These are phyloP conservation scores for Lophotis ruficrista DNA, from an alignment of 2,113 vertebrate species.

Conservation along the genomic window DNA sequence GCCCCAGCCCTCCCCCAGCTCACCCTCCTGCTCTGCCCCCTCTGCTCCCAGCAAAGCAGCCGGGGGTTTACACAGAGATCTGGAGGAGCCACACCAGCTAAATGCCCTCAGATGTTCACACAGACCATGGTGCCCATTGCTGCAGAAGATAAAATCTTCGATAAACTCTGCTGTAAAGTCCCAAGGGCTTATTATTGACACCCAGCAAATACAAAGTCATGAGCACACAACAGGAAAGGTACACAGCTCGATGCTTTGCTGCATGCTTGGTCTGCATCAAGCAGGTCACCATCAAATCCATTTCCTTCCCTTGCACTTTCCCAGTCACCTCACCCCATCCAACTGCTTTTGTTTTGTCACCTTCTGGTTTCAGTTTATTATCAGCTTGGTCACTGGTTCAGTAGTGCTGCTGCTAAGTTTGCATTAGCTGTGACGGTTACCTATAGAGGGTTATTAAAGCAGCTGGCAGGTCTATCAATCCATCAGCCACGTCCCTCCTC, in stretches of 20 bases:
- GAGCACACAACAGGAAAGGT: neutral
- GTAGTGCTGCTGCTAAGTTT: neutral
- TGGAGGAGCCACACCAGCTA: neutral
- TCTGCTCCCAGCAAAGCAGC: neutral
- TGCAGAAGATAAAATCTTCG: neutral
- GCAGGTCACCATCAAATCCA: neutral
- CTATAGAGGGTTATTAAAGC: neutral
- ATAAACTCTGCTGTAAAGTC: neutral
- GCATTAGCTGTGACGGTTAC: neutral
- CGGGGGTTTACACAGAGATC: neutral
- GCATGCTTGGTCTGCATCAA: neutral
- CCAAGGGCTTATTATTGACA: neutral
- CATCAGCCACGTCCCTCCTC: neutral
- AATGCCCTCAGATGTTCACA: neutral
- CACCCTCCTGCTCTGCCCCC: neutral
- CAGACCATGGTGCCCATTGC: neutral
- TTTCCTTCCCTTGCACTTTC: neutral
- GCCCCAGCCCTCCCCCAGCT: too few relatives aligned
- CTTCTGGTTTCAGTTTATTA: neutral
- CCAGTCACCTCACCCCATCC: neutral
- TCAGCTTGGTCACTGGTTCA: neutral
- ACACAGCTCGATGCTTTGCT: neutral
- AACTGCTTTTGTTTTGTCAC: neutral
- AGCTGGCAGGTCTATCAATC: neutral
- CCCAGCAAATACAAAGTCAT: neutral